Evolutionary conservation across 1,140 invertebrate species (phyloP).

Genomic region (Sarcophaga bullata): DNA sequence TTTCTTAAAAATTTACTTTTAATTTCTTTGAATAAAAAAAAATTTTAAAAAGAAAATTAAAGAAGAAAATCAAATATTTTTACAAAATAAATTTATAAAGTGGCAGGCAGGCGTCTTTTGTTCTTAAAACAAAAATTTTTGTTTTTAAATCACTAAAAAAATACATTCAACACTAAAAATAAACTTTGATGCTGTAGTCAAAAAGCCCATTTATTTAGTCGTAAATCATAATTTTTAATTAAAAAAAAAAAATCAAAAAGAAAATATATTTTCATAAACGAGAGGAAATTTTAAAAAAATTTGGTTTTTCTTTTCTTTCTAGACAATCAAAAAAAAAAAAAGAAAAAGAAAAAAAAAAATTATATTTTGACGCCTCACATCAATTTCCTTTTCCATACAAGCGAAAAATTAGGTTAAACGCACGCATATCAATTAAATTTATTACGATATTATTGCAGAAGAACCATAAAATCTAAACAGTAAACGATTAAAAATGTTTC

Average conservation of each 20-base stretch:
- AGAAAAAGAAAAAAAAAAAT: no score
- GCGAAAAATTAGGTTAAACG: not conserved
- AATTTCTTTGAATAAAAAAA: not conserved
- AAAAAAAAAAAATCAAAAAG: no score
- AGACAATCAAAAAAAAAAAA: no score
- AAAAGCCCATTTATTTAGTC: no score
- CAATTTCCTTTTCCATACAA: not conserved
- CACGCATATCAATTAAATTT: not conserved
- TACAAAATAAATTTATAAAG: not conserved
- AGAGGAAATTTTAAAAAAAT: no score
- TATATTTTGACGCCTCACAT: not conserved
- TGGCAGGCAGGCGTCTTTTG: not conserved
- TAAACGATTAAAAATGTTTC: not conserved
- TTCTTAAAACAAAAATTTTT: not conserved
- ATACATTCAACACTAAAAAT: not conserved
- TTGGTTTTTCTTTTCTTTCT: no score
- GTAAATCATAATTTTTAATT: no score
- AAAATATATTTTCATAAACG: no score
- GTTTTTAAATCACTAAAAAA: not conserved
- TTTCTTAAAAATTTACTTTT: not conserved
- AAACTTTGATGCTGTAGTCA: no score
- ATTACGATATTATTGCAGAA: no score
- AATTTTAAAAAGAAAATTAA: not conserved
- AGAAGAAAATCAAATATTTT: not conserved
- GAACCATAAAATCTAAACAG: no score